Evolutionary conservation across 1,140 invertebrate genomes (phyloP).

Genomic region (Glomeris maerens): DNA sequence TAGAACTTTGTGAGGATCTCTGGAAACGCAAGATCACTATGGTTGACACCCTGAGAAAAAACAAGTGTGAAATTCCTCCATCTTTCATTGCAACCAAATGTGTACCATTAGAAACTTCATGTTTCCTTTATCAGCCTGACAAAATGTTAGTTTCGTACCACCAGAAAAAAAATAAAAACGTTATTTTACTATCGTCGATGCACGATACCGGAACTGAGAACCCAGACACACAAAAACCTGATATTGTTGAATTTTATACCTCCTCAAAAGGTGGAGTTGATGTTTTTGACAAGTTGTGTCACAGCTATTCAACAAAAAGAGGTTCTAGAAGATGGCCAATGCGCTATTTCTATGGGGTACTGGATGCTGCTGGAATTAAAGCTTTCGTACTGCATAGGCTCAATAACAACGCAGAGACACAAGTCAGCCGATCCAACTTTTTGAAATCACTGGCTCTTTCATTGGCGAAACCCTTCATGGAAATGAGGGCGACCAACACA

Average conservation of each 20-base stretch:
- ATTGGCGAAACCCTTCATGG: background rate
- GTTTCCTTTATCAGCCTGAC: background rate
- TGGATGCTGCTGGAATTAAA: background rate
- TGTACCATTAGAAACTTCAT: background rate
- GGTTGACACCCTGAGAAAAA: background rate
- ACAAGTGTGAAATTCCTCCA: background rate
- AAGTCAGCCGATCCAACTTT: background rate
- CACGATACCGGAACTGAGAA: background rate
- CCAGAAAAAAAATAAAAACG: background rate
- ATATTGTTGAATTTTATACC: background rate
- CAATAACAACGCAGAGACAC: background rate
- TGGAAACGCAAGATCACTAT: background rate
- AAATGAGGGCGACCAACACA: background rate
- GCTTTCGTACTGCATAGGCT: background rate
- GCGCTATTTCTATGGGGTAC: background rate
- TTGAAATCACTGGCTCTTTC: background rate
- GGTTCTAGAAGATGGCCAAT: background rate
- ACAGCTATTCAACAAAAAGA: background rate
- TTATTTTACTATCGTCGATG: background rate
- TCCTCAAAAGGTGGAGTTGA: background rate
- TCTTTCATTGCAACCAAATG: background rate
- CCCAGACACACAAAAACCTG: background rate
- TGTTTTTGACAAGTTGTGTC: background rate
- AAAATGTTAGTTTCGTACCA: background rate
- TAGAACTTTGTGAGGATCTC: background rate